Base-by-base conservation (phyloP, 2,113 vertebrate genomes). In the Ciconia maguari region DNA sequence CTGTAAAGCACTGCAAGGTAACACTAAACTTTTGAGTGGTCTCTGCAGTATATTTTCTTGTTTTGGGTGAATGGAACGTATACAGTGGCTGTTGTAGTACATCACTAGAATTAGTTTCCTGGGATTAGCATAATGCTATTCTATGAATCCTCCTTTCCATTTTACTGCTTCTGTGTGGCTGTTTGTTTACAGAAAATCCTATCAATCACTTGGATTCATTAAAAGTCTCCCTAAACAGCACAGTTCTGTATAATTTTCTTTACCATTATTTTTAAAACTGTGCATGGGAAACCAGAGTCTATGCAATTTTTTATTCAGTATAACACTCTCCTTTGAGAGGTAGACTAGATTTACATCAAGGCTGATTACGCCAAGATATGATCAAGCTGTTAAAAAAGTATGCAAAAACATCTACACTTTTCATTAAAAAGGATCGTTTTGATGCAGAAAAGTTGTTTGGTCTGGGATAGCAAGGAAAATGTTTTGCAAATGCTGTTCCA, bases 71-170 rank as follows among this genome's bases (percentile, higher is more conserved):
- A 97, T 82, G 55, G 94, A 93, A 95, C 4, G 10, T 87, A 95
- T 94, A 89, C 44, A 93, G 77, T 0, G 20, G 89, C 91, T 96
- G 93, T 94, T 94, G 92, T 95, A 97, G 69, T 98, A 98, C 91
- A 98, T 98, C 97, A 98, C 89, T 91, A 68, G 96, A 98, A 98
- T 98, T 98, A 97, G 96, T 97, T 98, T 96, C 98, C 78, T 96
- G 97, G 97, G 98, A 98, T 98, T 98, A 98, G 76, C 97, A 98
- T 98, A 98, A 98, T 96, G 95, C 46, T 97, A 80, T 98, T 97
- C 97, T 97, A 83, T 94, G 96, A 98, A 97, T 96, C 77, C 89
- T 98, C 95, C 94, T 97, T 97, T 96, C 84, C 62, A 51, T 97
- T 98, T 98, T 98, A 98, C 14, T 69, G 91, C 96, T 98, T 98